phyloP scores from a whole-genome alignment of 2,888 invertebrate genomes.

The Lordiphosa andalusiaca region DNA sequence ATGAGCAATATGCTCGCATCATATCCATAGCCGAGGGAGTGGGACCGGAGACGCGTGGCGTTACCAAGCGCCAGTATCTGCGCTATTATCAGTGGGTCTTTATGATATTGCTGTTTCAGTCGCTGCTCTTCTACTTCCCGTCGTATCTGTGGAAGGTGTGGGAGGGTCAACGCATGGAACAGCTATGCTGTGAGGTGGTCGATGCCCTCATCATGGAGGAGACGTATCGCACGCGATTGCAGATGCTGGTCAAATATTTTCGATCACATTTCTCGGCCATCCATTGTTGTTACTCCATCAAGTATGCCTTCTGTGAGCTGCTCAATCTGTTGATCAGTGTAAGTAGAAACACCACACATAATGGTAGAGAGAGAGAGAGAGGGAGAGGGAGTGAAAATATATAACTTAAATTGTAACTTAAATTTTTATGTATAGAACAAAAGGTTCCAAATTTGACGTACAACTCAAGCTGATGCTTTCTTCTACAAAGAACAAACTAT shows the following conservation, averaged over 20 bases:
- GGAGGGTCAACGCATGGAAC: constrained; percentile 80
- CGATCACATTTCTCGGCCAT: constrained; percentile 49
- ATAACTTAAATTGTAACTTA: too few species aligned
- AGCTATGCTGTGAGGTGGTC: constrained; percentile 71
- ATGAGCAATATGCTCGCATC: constrained; percentile 50
- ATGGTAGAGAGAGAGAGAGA: too few species aligned
- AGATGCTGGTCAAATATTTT: constrained; percentile 65
- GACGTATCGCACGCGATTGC: constrained; percentile 45
- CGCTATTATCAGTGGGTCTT: constrained; percentile 78
- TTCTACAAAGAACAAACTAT: too few species aligned
- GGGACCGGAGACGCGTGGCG: constrained; percentile 48
- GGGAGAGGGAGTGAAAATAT: too few species aligned
- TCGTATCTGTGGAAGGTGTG: constrained; percentile 76
- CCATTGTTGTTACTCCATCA: constrained; percentile 82
- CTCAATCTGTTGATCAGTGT: constrained; percentile 88
- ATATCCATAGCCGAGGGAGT: constrained; percentile 67
- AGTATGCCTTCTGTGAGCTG: constrained; percentile 86
- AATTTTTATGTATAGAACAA: too few species aligned
- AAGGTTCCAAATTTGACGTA: too few species aligned
- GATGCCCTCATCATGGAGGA: constrained; percentile 54
- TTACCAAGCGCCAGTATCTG: constrained; percentile 59
- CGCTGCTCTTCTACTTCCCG: constrained; percentile 72
- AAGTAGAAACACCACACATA: constrained; percentile 75
- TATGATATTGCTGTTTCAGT: constrained; percentile 74
- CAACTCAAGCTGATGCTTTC: too few species aligned